phyloP scores from a whole-genome alignment of 2,113 vertebrate species.

The Indicator indicator region DNA sequence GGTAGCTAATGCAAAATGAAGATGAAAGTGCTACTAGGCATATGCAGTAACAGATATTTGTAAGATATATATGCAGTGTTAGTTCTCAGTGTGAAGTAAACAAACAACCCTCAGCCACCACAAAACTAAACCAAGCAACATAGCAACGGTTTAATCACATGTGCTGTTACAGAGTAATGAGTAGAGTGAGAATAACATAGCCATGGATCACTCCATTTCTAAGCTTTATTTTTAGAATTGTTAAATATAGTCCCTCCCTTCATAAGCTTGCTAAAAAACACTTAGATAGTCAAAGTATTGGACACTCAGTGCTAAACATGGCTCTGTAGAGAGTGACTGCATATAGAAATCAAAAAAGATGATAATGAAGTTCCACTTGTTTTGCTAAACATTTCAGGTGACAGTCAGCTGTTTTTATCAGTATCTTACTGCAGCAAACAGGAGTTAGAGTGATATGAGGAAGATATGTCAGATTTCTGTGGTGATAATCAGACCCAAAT shows the following conservation, averaged over 20 bases:
- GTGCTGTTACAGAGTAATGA: background rate
- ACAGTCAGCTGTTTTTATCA: background rate
- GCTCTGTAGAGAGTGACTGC: background rate
- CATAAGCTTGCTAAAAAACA: background rate
- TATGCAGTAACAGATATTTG: background rate
- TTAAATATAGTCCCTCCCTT: background rate
- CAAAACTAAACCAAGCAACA: background rate
- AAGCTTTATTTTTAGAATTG: background rate
- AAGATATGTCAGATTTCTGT: background rate
- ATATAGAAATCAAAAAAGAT: background rate
- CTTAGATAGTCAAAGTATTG: background rate
- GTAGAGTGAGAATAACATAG: background rate
- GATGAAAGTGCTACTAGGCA: background rate
- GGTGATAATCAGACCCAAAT: background rate
- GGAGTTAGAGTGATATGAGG: background rate
- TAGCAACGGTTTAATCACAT: background rate
- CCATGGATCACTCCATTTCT: background rate
- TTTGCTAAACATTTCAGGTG: background rate
- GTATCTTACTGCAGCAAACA: background rate
- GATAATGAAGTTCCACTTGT: background rate
- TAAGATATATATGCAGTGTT: background rate
- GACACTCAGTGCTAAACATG: background rate
- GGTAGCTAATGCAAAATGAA: background rate
- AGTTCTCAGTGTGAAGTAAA: background rate
- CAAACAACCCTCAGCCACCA: background rate